These are phyloP conservation scores for Arothron firmamentum DNA, from an alignment of 2,113 vertebrate genomes.

Conservation along the genomic window DNA sequence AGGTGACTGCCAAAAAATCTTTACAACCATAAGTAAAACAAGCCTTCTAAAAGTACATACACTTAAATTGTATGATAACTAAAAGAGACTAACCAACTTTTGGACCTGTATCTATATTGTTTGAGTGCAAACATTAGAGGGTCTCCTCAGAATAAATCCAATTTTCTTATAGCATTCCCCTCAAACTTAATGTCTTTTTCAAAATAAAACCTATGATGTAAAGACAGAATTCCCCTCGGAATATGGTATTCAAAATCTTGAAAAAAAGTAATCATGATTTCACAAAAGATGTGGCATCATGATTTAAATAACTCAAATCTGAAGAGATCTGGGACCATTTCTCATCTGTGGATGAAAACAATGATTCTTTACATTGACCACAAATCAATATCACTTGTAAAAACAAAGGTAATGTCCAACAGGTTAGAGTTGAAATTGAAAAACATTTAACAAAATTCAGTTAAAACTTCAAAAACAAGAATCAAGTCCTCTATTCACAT, in stretches of 20 bases:
- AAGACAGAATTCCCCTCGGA: too few relatives aligned
- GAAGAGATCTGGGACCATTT: not conserved
- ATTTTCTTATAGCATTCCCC: not conserved
- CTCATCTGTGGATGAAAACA: not conserved
- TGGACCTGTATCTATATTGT: not conserved
- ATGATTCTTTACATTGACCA: conserved; percentile 13
- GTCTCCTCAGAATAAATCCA: conserved; percentile 7
- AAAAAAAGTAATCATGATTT: conserved; percentile 30
- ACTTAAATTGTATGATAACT: too few relatives aligned
- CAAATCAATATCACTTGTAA: conserved; percentile 31
- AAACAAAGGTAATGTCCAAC: conserved; percentile 33
- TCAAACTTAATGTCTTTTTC: too few relatives aligned
- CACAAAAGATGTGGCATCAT: conserved; percentile 36
- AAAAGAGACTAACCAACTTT: not conserved
- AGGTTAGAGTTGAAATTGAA: conserved; percentile 23
- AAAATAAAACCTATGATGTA: too few relatives aligned
- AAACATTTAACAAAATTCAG: conserved; percentile 18
- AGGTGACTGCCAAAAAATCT: not conserved
- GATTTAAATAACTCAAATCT: conserved; percentile 15
- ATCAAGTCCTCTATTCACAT: conserved; percentile 44
- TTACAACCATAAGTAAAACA: conserved; percentile 6
- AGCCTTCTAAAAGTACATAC: conserved; percentile 16
- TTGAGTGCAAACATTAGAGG: conserved; percentile 1
- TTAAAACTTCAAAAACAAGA: conserved; percentile 30
- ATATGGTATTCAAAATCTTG: too few relatives aligned